Conservation (phyloP, 2,888 invertebrate species). For the Tenthredo notha region DNA sequence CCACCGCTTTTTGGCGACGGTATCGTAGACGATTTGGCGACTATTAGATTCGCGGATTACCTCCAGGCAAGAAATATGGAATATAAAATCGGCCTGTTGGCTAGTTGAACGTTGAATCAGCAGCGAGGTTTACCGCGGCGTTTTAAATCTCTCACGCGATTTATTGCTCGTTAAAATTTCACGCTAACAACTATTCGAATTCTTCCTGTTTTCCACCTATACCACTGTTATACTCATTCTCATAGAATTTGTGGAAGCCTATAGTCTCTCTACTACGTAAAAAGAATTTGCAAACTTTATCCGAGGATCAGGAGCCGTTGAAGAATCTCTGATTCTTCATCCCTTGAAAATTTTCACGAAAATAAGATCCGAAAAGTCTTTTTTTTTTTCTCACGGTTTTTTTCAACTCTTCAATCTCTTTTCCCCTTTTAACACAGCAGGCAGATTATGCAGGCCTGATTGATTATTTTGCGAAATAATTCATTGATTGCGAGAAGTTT, state of each 20-base stretch:
- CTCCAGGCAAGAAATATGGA: background rate
- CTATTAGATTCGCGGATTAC: background rate
- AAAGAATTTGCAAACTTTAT: too few relatives aligned
- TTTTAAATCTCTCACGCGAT: background rate
- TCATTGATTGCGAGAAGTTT: background rate
- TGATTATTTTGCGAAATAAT: background rate
- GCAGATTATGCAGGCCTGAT: background rate
- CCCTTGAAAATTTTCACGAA: background rate
- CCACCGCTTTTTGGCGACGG: conserved; percentile 15
- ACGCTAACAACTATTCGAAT: background rate
- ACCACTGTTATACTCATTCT: background rate
- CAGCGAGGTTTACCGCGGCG: background rate
- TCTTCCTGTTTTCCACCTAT: background rate
- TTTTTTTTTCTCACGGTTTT: background rate
- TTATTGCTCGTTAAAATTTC: conserved; percentile 18
- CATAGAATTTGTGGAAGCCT: background rate
- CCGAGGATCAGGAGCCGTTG: too few relatives aligned
- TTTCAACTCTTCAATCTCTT: background rate
- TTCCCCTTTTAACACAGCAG: background rate
- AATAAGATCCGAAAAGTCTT: background rate
- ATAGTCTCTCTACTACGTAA: too few relatives aligned
- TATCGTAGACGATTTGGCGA: conserved; percentile 45
- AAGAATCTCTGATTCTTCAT: too few relatives aligned
- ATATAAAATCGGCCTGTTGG: background rate
- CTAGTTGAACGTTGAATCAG: background rate